These are phyloP conservation scores for Tetragnatha montana DNA, from an alignment of 2,888 invertebrate genomes.

Conservation along the genomic window DNA sequence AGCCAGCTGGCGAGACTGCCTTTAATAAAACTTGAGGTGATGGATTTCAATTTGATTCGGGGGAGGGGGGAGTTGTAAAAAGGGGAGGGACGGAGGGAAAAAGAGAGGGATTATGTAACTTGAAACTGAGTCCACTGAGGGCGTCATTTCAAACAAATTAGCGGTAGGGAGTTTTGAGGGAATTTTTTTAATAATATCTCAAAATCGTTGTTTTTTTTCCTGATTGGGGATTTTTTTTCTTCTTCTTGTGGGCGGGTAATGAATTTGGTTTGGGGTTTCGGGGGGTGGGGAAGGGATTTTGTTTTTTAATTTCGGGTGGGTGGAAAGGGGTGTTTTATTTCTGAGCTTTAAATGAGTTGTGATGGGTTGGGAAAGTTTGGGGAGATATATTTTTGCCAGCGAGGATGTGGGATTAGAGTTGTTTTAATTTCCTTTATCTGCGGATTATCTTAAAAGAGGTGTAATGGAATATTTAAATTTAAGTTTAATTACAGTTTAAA, in stretches of 20 bases:
- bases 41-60: constrained; percentile 71
- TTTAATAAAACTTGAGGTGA: constrained; percentile 71
- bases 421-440: no score
- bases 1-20: constrained; percentile 66
- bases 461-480: no score
- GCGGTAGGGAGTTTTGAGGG: constrained; percentile 61
- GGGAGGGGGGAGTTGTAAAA: constrained; percentile 61
- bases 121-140: constrained; percentile 53
- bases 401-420: no score
- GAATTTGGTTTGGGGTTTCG: constrained; percentile 26
- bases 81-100: constrained; percentile 35
- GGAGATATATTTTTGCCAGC: no score
- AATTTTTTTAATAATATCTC: constrained; percentile 1
- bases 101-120: constrained; percentile 64
- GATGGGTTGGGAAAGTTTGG: no score
- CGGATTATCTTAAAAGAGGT: no score
- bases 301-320: not conserved
- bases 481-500: no score
- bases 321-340: not conserved
- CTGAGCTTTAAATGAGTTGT: not conserved
- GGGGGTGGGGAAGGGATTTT: not conserved
- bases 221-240: constrained; percentile 31
- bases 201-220: constrained; percentile 33
- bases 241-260: constrained; percentile 10
- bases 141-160: constrained; percentile 70